Conservation (phyloP, 2,888 invertebrate genomes). For the Diachrysia chrysitis region DNA sequence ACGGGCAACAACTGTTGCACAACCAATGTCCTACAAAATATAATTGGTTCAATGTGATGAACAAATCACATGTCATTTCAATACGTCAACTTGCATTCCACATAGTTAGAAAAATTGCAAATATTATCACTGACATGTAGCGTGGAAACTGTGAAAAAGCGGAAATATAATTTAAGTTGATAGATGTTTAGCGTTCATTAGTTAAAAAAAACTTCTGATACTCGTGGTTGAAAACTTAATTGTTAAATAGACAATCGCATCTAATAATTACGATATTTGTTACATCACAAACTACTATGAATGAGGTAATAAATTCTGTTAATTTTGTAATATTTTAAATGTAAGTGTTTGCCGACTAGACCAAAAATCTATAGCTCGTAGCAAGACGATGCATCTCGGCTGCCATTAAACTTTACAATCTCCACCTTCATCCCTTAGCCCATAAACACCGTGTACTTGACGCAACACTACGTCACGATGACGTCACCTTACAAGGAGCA, state of each 20-base stretch:
- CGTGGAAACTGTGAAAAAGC: neutral
- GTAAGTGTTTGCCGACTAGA: too few relatives aligned
- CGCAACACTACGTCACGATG: slow-evolving; percentile 39
- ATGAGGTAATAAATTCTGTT: too few relatives aligned
- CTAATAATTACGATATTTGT: neutral
- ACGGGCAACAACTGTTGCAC: slow-evolving; percentile 52
- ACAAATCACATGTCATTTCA: slow-evolving; percentile 41
- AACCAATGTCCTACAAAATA: slow-evolving; percentile 54
- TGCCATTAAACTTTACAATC: slow-evolving; percentile 39
- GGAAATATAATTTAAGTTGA: neutral
- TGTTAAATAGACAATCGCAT: neutral
- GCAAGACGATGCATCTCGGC: slow-evolving; percentile 23
- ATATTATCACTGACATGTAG: neutral
- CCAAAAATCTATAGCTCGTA: too few relatives aligned
- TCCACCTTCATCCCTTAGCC: neutral
- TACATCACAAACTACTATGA: neutral
- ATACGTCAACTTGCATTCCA: slow-evolving; percentile 34
- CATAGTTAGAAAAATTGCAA: slow-evolving; percentile 16
- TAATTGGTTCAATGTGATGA: slow-evolving; percentile 57
- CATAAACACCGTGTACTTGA: slow-evolving; percentile 26
- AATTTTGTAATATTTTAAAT: too few relatives aligned
- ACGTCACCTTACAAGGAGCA: slow-evolving; percentile 58
- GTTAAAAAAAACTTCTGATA: neutral
- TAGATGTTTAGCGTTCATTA: neutral
- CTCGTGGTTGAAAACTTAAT: neutral